phyloP scores from a whole-genome alignment of 2,113 vertebrate species.

The Marmota monax region DNA sequence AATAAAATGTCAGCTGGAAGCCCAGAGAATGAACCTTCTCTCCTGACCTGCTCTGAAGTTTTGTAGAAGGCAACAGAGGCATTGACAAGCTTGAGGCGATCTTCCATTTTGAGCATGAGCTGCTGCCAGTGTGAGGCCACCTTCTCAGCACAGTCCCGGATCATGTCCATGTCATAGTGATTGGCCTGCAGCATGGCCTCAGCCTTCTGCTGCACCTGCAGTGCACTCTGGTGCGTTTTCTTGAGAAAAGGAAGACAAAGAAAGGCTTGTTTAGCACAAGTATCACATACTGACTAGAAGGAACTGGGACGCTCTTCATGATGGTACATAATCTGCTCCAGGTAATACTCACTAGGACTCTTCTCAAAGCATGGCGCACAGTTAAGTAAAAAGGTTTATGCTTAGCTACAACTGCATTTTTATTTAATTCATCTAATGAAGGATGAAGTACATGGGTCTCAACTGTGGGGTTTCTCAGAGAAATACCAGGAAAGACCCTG shows the following conservation, averaged over 20 bases:
- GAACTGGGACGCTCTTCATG: accelerated
- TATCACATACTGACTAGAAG: accelerated
- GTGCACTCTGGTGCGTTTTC: conserved; percentile 99
- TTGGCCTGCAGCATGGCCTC: conserved; percentile 98
- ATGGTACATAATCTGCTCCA: background rate
- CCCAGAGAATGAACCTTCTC: accelerated
- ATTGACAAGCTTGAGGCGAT: conserved; percentile 99
- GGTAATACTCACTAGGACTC: background rate
- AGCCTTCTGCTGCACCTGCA: conserved; percentile 99
- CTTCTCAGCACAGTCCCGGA: conserved; percentile 98
- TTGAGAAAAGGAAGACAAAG: conserved; percentile 73
- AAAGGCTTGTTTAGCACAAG: background rate
- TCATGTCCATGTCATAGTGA: conserved; percentile 99
- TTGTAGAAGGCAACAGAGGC: conserved; percentile 99
- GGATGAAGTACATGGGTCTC: background rate
- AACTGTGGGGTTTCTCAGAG: background rate
- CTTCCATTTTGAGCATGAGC: conserved; percentile 99
- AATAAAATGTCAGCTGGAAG: accelerated
- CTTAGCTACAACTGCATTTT: background rate
- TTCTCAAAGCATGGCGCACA: background rate
- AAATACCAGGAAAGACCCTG: background rate
- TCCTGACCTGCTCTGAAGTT: conserved; percentile 96
- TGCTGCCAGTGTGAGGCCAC: conserved; percentile 99
- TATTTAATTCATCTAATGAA: conserved; percentile 17
- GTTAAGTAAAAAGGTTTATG: background rate